These are phyloP conservation scores for Cartodere bifasciata DNA, from an alignment of 2,888 invertebrate genomes.

Conservation along the genomic window DNA sequence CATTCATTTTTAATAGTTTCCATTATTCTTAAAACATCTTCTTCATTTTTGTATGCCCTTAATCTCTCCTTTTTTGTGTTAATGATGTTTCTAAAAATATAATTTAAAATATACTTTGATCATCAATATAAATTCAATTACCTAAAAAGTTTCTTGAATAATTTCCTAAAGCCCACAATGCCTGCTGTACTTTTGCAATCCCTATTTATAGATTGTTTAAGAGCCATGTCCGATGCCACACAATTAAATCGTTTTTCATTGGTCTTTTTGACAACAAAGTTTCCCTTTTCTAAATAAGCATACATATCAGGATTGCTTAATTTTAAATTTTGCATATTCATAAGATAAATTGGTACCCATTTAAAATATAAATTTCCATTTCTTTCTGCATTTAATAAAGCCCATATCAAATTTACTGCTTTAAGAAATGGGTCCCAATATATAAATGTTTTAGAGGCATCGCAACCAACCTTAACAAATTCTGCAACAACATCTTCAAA, in stretches of 20 bases:
- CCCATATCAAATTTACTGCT: slow-evolving; percentile 10
- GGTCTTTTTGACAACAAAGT: slow-evolving; percentile 16
- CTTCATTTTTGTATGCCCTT: slow-evolving; percentile 8
- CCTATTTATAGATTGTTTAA: slow-evolving; percentile 17
- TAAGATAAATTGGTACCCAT: slow-evolving; percentile 13
- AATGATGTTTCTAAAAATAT: not conserved
- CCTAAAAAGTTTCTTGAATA: slow-evolving; percentile 11
- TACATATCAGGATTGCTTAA: slow-evolving; percentile 10
- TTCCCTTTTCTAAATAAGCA: slow-evolving; percentile 11
- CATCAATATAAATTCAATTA: not conserved
- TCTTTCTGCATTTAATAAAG: slow-evolving; percentile 11
- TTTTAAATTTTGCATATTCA: slow-evolving; percentile 12
- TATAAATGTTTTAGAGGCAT: slow-evolving; percentile 10
- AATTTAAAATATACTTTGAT: not conserved
- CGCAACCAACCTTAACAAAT: slow-evolving; percentile 4
- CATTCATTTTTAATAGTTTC: slow-evolving; percentile 6
- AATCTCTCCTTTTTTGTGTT: slow-evolving; percentile 2
- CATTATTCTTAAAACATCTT: slow-evolving; percentile 5
- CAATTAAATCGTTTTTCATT: slow-evolving; percentile 14
- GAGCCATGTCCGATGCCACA: slow-evolving; percentile 17
- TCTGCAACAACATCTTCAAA: slow-evolving; percentile 1
- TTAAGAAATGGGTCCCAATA: slow-evolving; percentile 13
- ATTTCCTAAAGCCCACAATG: slow-evolving; percentile 12
- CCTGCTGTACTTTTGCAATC: slow-evolving; percentile 16
- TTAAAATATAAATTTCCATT: slow-evolving; percentile 14